Conservation (phyloP, 2,797 vertebrate species). For the Gymnocypris eckloni region DNA sequence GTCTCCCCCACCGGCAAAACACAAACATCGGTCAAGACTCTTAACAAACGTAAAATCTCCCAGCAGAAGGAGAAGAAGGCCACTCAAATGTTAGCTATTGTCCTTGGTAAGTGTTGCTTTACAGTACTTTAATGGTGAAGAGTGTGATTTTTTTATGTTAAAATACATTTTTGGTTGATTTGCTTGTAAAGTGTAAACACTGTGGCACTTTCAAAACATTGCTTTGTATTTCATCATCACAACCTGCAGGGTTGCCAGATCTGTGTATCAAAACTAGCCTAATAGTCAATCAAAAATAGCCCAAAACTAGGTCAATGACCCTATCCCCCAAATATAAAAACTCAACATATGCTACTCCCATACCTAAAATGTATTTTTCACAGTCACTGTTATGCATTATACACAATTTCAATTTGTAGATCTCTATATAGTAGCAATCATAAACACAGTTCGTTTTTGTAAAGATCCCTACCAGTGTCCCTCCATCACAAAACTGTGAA, state of each 20-base stretch:
- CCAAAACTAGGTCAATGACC: neutral
- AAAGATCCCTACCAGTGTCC: neutral
- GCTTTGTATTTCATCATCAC: neutral
- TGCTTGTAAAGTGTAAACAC: neutral
- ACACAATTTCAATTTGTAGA: neutral
- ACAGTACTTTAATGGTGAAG: neutral
- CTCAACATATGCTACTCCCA: neutral
- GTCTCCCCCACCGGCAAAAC: conserved; percentile 93
- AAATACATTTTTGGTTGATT: conserved; percentile 14
- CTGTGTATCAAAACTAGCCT: neutral
- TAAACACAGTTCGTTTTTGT: neutral
- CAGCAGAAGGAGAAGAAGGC: conserved; percentile 99
- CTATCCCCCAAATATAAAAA: neutral
- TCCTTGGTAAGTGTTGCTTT: conserved; percentile 86
- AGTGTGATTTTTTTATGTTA: neutral
- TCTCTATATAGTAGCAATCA: neutral
- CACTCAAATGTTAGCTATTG: conserved; percentile 98
- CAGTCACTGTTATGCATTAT: neutral
- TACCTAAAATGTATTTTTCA: neutral
- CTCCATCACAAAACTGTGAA: neutral
- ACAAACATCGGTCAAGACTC: conserved; percentile 88
- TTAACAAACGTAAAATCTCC: conserved; percentile 95
- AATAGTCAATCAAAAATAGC: neutral
- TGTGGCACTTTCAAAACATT: neutral
- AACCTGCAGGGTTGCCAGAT: neutral